phyloP scores from a whole-genome alignment of 2,113 vertebrate genomes.

The Typhlomys cinereus region DNA sequence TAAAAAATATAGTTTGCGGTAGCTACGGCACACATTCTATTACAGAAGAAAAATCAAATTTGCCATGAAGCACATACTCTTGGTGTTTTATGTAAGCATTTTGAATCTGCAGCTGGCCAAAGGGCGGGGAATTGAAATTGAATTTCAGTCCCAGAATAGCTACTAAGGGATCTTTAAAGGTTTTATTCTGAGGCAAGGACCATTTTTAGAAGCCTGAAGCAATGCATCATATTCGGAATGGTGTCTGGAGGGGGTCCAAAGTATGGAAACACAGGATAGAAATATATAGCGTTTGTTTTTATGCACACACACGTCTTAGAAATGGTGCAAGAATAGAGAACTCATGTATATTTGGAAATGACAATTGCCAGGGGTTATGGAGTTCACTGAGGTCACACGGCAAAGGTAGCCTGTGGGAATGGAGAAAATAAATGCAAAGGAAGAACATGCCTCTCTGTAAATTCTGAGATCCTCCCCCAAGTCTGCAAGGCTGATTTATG shows the following conservation, averaged over 20 bases:
- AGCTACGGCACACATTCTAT: constrained; percentile 36
- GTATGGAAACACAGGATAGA: not conserved
- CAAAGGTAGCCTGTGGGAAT: not conserved
- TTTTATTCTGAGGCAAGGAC: constrained; percentile 71
- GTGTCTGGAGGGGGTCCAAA: constrained; percentile 61
- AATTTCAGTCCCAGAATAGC: constrained; percentile 68
- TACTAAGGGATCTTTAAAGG: constrained; percentile 70
- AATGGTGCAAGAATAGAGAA: not conserved
- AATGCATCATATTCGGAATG: constrained; percentile 24
- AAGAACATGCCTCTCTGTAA: not conserved
- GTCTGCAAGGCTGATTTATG: not conserved
- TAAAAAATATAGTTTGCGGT: constrained; percentile 55
- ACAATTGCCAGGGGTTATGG: not conserved
- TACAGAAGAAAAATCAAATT: constrained; percentile 58
- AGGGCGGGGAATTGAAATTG: constrained; percentile 70
- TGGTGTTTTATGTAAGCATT: constrained; percentile 52
- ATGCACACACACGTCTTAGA: not conserved
- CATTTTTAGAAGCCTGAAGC: constrained; percentile 67
- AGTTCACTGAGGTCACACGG: not conserved
- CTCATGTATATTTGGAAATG: constrained; percentile 45
- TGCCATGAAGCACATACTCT: constrained; percentile 40
- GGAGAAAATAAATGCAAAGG: not conserved
- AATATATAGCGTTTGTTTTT: constrained; percentile 61
- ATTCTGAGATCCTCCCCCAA: not conserved
- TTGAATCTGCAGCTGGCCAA: constrained; percentile 65